Conservation (phyloP, 2,113 vertebrate species). For the Hydropotes inermis region DNA sequence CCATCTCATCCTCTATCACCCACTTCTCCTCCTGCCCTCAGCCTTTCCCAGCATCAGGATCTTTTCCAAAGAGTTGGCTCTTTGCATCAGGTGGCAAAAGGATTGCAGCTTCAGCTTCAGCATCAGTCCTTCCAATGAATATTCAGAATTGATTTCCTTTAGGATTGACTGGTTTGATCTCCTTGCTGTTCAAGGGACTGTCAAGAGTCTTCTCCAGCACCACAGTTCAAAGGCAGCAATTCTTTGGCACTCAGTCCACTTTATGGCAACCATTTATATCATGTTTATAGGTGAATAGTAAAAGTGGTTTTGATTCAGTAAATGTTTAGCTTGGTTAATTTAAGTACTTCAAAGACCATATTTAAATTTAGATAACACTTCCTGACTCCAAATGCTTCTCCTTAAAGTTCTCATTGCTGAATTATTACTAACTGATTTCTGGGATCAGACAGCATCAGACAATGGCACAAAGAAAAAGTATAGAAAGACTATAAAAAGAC, state of each 20-base stretch:
- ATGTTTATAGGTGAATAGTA: not conserved
- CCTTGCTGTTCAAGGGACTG: rapidly evolving
- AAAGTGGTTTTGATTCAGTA: not conserved
- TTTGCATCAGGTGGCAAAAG: not conserved
- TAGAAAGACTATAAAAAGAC: not conserved
- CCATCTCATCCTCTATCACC: not conserved
- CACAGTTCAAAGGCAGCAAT: not conserved
- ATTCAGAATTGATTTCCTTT: not conserved
- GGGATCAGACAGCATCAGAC: not conserved
- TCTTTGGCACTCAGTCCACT: not conserved
- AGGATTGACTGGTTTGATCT: not conserved
- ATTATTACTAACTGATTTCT: not conserved
- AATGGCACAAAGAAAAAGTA: not conserved
- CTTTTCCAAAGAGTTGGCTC: not conserved
- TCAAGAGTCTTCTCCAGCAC: not conserved
- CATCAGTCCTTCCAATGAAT: not conserved
- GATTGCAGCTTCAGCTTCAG: not conserved
- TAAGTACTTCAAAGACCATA: not conserved
- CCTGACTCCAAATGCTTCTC: not conserved
- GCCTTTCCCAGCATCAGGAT: not conserved
- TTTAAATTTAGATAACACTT: not conserved
- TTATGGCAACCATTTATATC: not conserved
- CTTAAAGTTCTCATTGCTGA: not conserved
- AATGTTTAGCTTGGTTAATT: conserved; percentile 1
- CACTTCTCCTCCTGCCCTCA: not conserved